phyloP scores from a whole-genome alignment of 2,888 invertebrate species.

The Sinopyrophorus schimmeli region DNA sequence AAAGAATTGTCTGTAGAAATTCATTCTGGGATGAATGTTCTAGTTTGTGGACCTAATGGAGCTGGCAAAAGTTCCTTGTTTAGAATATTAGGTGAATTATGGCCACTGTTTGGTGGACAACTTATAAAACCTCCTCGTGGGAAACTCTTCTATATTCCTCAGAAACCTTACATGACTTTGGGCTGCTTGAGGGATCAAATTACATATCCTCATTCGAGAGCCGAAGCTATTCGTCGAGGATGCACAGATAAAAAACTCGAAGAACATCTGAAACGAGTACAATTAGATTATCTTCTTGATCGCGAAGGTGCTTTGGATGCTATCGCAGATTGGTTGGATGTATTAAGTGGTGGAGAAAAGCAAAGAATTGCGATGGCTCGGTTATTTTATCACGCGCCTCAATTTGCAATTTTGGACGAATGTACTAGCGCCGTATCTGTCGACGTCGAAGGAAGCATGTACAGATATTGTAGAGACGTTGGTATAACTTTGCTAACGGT shows the following conservation, averaged over 20 bases:
- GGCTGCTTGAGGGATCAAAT: slow-evolving; percentile 89
- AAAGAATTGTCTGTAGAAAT: slow-evolving; percentile 87
- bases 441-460: slow-evolving; percentile 98
- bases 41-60: slow-evolving; percentile 99
- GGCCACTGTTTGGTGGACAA: slow-evolving; percentile 95
- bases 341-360: slow-evolving; percentile 97
- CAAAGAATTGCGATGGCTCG: slow-evolving; percentile 98
- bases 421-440: slow-evolving; percentile 99
- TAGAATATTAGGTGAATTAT: slow-evolving; percentile 93
- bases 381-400: slow-evolving; percentile 95
- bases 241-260: slow-evolving; percentile 77
- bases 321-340: slow-evolving; percentile 98
- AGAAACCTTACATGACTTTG: slow-evolving; percentile 97
- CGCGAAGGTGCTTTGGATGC: slow-evolving; percentile 90
- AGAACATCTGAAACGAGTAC: slow-evolving; percentile 78
- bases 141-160: slow-evolving; percentile 96
- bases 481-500: slow-evolving; percentile 96
- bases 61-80: slow-evolving; percentile 98
- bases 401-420: slow-evolving; percentile 98
- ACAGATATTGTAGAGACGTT: slow-evolving; percentile 85
- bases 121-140: slow-evolving; percentile 94
- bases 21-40: slow-evolving; percentile 87
- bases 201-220: slow-evolving; percentile 91
- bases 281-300: slow-evolving; percentile 79
- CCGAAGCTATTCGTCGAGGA: slow-evolving; percentile 80